A percentile compares a stretch with the other conserved stretches of the same genome.
These are phyloP conservation scores for Cyrtodaria siliqua DNA, from an alignment of 2,888 invertebrate genomes.

Conservation along the genomic window DNA sequence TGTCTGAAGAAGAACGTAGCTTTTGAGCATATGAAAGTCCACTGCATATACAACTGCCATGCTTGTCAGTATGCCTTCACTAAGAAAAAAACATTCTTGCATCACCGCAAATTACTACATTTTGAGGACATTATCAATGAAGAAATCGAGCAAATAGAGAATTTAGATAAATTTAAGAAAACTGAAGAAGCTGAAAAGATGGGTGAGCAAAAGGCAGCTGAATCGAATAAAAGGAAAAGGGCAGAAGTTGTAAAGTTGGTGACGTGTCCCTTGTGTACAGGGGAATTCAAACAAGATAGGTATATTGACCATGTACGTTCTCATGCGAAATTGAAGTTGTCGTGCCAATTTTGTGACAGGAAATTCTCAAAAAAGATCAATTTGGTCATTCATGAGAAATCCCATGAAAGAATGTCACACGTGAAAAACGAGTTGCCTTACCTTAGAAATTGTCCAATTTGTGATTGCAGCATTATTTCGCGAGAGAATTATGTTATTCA, in stretches of 20 bases:
- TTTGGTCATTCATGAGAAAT: constrained; percentile 47
- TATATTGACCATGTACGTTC: constrained; percentile 39
- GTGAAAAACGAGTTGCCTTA: constrained; percentile 36
- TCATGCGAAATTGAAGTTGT: constrained; percentile 30
- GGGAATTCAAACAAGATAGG: constrained; percentile 38
- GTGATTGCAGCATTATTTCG: constrained; percentile 37
- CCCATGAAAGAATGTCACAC: constrained; percentile 44
- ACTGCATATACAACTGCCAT: constrained; percentile 43
- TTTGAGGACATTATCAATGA: constrained; percentile 33
- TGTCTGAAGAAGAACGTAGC: constrained; percentile 30
- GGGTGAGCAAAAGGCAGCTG: constrained; percentile 19
- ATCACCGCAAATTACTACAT: constrained; percentile 42
- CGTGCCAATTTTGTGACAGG: constrained; percentile 54
- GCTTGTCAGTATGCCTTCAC: constrained; percentile 44
- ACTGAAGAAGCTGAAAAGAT: background rate
- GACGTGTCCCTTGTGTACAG: constrained; percentile 45
- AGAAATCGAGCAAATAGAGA: constrained; percentile 27
- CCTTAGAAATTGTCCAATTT: constrained; percentile 53
- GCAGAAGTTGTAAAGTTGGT: constrained; percentile 37
- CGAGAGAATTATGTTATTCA: constrained; percentile 39
- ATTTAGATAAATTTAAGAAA: constrained; percentile 13
- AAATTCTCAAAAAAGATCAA: constrained; percentile 41
- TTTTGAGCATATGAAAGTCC: constrained; percentile 41
- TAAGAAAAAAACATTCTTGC: constrained; percentile 27
- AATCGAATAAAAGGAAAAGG: constrained; percentile 35